phyloP scores from a whole-genome alignment of 2,113 vertebrate genomes.

The Thomomys bottae region DNA sequence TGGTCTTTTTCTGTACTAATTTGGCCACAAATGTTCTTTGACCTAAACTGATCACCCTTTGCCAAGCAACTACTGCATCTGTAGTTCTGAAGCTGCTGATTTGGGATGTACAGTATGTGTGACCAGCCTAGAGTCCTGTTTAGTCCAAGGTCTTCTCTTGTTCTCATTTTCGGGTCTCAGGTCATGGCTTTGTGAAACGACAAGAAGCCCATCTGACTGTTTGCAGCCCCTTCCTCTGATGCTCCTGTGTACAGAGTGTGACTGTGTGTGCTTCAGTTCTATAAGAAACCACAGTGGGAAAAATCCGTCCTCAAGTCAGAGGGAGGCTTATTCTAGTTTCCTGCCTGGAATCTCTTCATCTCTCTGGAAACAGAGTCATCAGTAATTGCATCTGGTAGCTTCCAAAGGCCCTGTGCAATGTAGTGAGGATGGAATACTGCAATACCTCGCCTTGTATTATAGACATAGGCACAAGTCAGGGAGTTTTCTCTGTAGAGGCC shows the following conservation, averaged over 20 bases:
- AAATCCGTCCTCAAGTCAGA: background rate
- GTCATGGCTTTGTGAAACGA: background rate
- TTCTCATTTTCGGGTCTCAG: background rate
- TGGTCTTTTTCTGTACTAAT: background rate
- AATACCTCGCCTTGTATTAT: background rate
- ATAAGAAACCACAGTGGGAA: background rate
- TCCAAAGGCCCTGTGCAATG: background rate
- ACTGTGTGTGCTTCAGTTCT: background rate
- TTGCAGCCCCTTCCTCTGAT: background rate
- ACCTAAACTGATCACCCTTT: background rate
- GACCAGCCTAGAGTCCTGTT: background rate
- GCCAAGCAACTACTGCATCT: background rate
- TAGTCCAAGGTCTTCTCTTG: background rate
- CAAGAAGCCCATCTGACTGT: background rate
- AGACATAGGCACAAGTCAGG: background rate
- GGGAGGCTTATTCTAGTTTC: background rate
- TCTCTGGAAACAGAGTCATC: background rate
- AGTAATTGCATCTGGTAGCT: background rate
- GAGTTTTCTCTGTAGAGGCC: background rate
- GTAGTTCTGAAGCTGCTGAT: background rate
- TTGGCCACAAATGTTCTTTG: background rate
- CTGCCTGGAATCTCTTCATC: background rate
- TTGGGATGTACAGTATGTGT: background rate
- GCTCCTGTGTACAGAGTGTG: background rate
- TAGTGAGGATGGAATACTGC: background rate